Evolutionary conservation across 1,140 invertebrate genomes (phyloP), one percentile per base, ranked within the genome.

Genomic region (Drosophila gunungcola): DNA sequence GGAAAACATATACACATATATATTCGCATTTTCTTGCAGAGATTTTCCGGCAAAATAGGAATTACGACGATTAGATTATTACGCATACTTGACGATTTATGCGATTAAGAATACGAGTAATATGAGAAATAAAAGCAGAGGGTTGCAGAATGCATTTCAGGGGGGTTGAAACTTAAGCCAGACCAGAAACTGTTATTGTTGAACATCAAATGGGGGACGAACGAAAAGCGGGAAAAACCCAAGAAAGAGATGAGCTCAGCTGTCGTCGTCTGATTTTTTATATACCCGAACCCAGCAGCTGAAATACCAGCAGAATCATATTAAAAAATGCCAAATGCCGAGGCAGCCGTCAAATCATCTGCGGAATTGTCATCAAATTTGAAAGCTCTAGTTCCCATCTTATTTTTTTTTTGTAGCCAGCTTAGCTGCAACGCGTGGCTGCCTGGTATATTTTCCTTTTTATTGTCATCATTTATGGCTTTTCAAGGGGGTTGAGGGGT

Each of bases 281-380:
- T 74, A 48, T 42, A 43, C 83, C 69, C 43, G 65, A 68, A 43
- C 83, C 69, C 43, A 69, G 73, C 34, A 68, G 68, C 56, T 58
- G 52, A 79, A 80, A 83, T 89, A 58, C 72, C 84, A 73, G 62
- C 72, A 54, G 52, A 82, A 78, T 67, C 76, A 88, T 89, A 88
- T 89, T 88, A 88, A 88, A 88, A 86, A 88, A 88, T 88, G 72
- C 84, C 83, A 77, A 89, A 88, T 62, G 79, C 83, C 72, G 82
- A 82, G 80, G 72, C 79, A 77, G 83, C 84, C 84, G 72, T 77
- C 83, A 89, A 83, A 89, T 88, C 84, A 88, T 88, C 83, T 83
- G 52, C 84, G 84, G 84, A 88, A 88, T 88, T 88, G 83, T 88
- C 83, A 88, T 88, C 79, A 88, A 88, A 88, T 88, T 88, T 88